Conservation (phyloP, 2,888 invertebrate genomes). For the Cephonodes hylas region DNA sequence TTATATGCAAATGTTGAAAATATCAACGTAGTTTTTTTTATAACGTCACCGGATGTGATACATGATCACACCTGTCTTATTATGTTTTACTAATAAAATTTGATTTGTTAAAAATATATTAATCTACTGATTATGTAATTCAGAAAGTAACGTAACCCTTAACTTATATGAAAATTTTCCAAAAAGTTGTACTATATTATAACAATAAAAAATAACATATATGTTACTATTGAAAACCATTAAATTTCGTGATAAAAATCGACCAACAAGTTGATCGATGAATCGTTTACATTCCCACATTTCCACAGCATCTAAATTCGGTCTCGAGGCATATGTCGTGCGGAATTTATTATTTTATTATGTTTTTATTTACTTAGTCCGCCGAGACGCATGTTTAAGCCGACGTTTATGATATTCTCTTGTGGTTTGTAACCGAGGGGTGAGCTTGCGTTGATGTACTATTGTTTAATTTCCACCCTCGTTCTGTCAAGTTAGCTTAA, state of each 20-base stretch:
- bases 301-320: conserved; percentile 16
- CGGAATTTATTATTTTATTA: conserved; percentile 78
- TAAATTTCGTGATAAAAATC: background rate
- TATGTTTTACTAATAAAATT: too few species aligned
- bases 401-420: conserved; percentile 79
- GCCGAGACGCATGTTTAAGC: conserved; percentile 77
- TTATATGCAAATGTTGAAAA: background rate
- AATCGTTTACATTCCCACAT: conserved; percentile 17
- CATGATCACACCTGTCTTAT: too few species aligned
- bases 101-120: too few species aligned
- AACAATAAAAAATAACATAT: background rate
- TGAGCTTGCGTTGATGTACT: conserved; percentile 56
- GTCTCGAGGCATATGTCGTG: conserved; percentile 71
- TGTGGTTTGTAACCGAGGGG: conserved; percentile 70
- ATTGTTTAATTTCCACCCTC: conserved; percentile 75
- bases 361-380: conserved; percentile 78
- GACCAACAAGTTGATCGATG: conserved; percentile 16
- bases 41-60: too few species aligned
- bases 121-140: too few species aligned
- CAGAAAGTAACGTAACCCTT: too few species aligned
- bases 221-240: background rate
- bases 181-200: background rate
- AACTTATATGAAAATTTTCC: too few species aligned
- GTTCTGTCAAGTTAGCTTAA: conserved; percentile 54
- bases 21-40: too few species aligned